Evolutionary conservation across 2,113 vertebrate species (phyloP).

Genomic region (Syrrhaptes paradoxus): DNA sequence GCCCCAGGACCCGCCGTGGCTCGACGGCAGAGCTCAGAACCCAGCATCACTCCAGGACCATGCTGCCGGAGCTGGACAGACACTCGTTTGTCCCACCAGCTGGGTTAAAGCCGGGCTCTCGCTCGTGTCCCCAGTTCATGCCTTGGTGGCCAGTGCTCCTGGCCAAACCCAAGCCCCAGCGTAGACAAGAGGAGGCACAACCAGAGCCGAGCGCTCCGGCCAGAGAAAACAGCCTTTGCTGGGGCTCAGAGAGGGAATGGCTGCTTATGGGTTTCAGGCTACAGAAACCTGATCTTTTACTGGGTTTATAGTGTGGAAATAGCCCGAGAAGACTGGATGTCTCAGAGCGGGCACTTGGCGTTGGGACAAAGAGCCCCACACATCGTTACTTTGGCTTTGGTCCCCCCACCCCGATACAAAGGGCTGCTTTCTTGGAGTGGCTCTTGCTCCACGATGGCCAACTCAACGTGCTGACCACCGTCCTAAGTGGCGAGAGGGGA

Average conservation of each 20-base stretch:
- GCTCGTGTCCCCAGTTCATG: not conserved
- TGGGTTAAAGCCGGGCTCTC: rapidly evolving
- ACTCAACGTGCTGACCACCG: not conserved
- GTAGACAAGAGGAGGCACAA: not conserved
- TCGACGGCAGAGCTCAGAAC: not conserved
- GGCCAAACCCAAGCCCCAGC: not conserved
- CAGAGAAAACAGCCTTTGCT: conserved; percentile 24
- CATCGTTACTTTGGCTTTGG: not conserved
- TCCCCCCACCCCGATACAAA: not conserved
- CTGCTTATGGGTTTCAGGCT: not conserved
- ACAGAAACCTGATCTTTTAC: not conserved
- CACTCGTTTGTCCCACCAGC: not conserved
- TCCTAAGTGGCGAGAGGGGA: not conserved
- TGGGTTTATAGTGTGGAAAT: not conserved
- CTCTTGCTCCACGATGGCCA: not conserved
- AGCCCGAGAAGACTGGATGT: not conserved
- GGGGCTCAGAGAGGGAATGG: not conserved
- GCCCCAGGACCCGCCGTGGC: rapidly evolving
- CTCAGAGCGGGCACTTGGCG: not conserved
- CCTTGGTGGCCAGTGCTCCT: not conserved
- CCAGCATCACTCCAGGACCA: not conserved
- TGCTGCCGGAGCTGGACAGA: not conserved
- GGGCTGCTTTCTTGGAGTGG: not conserved
- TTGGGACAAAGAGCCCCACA: not conserved
- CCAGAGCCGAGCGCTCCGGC: not conserved